phyloP scores from a whole-genome alignment of 2,113 vertebrate species.

The Ursus arctos region DNA sequence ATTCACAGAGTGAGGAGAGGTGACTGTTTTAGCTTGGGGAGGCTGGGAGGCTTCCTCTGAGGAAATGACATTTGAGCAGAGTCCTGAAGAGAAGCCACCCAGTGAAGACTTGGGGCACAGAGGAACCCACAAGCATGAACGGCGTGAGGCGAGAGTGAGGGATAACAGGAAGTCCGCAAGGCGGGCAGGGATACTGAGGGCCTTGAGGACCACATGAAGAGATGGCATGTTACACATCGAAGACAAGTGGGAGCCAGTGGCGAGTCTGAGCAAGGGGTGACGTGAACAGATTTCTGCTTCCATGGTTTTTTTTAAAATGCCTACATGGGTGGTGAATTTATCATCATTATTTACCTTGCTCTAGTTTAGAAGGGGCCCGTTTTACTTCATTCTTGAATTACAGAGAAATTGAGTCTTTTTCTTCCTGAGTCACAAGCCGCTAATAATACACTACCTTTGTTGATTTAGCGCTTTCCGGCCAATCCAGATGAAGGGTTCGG shows the following conservation, averaged over 20 bases:
- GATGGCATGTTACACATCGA: accelerated
- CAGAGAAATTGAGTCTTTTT: background rate
- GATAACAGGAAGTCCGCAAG: background rate
- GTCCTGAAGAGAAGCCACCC: background rate
- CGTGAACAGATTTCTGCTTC: background rate
- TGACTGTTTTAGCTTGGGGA: accelerated
- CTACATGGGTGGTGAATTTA: background rate
- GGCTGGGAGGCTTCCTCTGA: background rate
- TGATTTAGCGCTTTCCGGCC: background rate
- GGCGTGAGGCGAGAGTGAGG: background rate
- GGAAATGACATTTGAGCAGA: background rate
- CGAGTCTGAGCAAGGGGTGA: background rate
- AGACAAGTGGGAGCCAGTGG: background rate
- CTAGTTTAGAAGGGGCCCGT: background rate
- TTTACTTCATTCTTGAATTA: slow-evolving; percentile 25
- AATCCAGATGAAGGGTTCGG: background rate
- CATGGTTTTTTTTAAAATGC: background rate
- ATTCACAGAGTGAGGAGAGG: background rate
- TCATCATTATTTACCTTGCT: background rate
- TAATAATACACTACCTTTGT: background rate
- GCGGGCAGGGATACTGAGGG: background rate
- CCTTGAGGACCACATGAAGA: background rate
- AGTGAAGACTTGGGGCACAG: background rate
- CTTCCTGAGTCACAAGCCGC: background rate
- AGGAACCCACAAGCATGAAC: background rate